Percentiles rank a stretch among this genome's conserved stretches.
phyloP scores from a whole-genome alignment of 2,888 invertebrate genomes.

The Caenorhabditis macrosperma region DNA sequence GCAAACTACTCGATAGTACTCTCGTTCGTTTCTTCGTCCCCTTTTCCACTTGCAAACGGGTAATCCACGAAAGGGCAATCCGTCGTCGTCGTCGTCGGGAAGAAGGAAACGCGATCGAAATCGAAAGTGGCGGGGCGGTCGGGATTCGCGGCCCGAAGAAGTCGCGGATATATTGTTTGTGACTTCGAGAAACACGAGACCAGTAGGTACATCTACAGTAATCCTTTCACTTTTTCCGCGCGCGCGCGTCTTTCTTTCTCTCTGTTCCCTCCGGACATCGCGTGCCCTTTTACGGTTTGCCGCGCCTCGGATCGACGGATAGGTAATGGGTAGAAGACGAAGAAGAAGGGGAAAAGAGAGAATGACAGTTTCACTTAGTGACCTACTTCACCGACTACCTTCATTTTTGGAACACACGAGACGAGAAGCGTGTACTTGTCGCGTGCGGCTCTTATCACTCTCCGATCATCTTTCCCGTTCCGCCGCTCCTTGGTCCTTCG shows the following conservation, averaged over 20 bases:
- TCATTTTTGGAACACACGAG: slow-evolving; percentile 4
- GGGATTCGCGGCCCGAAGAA: slow-evolving; percentile 43
- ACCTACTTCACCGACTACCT: slow-evolving; percentile 55
- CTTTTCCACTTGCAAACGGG: slow-evolving; percentile 41
- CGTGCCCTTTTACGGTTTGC: slow-evolving; percentile 57
- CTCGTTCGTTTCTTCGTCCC: neutral
- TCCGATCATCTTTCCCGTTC: neutral
- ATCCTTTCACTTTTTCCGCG: slow-evolving; percentile 56
- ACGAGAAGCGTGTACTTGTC: slow-evolving; percentile 23
- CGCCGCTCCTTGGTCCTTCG: neutral
- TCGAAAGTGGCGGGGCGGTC: slow-evolving; percentile 39
- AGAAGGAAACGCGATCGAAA: slow-evolving; percentile 27
- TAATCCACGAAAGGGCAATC: slow-evolving; percentile 52
- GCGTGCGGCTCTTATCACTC: neutral
- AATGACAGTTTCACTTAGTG: slow-evolving; percentile 61
- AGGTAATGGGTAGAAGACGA: slow-evolving; percentile 49
- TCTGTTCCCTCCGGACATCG: slow-evolving; percentile 42
- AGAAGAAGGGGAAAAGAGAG: slow-evolving; percentile 18
- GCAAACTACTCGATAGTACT: neutral
- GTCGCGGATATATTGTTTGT: slow-evolving; percentile 53
- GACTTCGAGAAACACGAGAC: slow-evolving; percentile 57
- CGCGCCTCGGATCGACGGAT: slow-evolving; percentile 46
- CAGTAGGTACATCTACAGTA: slow-evolving; percentile 59
- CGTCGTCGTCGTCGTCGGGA: neutral
- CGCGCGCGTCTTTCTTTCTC: neutral